Conservation (phyloP, 2,113 vertebrate species). For the Atrichornis clamosus region DNA sequence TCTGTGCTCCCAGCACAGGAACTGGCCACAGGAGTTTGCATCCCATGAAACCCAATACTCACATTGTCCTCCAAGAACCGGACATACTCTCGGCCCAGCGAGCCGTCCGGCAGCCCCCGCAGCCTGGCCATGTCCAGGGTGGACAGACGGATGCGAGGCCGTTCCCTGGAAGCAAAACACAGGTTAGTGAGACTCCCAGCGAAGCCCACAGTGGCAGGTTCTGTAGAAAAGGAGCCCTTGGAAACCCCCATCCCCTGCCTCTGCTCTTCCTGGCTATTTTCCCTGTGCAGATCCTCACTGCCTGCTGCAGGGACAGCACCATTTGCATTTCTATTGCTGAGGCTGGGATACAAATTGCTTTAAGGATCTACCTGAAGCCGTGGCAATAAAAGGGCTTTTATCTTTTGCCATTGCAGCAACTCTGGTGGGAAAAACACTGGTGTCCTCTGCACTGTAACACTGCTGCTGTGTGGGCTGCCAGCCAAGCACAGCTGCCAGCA, state of each 20-base stretch:
- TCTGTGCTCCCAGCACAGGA: not conserved
- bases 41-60: conserved; percentile 32
- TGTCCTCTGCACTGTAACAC: not conserved
- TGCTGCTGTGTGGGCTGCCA: not conserved
- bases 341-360: not conserved
- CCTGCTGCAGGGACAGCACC: not conserved
- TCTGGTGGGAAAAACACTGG: not conserved
- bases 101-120: conserved; percentile 78
- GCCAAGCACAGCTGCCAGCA: not conserved
- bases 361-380: not conserved
- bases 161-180: conserved; percentile 75
- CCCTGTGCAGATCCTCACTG: not conserved
- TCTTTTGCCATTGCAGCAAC: not conserved
- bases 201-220: not conserved
- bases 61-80: conserved; percentile 90
- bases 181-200: not conserved
- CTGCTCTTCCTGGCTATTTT: not conserved
- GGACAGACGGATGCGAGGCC: conserved; percentile 87
- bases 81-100: conserved; percentile 87
- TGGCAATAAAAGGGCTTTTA: not conserved
- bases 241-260: not conserved
- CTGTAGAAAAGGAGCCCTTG: not conserved
- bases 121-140: conserved; percentile 81
- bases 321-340: not conserved
- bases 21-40: not conserved